Conservation (phyloP, 2,888 invertebrate genomes). For the Ommatoiulus sabulosus region DNA sequence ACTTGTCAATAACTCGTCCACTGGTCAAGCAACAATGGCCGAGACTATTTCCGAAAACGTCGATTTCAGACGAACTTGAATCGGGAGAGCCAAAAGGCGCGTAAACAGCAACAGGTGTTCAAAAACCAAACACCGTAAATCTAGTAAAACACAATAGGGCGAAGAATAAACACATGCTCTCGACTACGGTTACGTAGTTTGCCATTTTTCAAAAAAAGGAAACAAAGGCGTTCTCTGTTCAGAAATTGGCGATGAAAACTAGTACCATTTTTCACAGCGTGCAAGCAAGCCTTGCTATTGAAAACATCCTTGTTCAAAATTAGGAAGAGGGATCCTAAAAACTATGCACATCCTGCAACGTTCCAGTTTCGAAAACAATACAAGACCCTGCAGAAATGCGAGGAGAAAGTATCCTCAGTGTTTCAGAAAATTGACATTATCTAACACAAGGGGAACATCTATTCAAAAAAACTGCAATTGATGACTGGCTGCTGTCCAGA, state of each 20-base stretch:
- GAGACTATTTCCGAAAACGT: neutral
- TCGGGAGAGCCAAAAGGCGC: neutral
- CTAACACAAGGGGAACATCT: no score
- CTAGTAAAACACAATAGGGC: neutral
- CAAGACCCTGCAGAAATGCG: no score
- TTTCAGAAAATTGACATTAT: no score
- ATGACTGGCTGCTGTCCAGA: no score
- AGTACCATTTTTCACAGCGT: neutral
- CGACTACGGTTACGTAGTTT: neutral
- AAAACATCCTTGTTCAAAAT: no score
- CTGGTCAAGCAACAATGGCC: neutral
- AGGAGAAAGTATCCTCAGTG: no score
- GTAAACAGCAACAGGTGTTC: conserved; percentile 12
- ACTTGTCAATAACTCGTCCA: neutral
- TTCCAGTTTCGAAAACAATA: no score
- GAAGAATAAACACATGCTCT: neutral
- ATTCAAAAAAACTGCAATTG: no score
- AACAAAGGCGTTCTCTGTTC: neutral
- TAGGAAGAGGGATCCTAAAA: no score
- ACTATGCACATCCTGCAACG: no score
- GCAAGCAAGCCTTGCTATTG: neutral
- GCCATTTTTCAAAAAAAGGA: conserved; percentile 9
- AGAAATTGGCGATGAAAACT: neutral
- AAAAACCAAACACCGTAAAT: neutral
- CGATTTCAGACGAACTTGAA: neutral